phyloP scores from a whole-genome alignment of 2,888 invertebrate species.

The Syritta pipiens region DNA sequence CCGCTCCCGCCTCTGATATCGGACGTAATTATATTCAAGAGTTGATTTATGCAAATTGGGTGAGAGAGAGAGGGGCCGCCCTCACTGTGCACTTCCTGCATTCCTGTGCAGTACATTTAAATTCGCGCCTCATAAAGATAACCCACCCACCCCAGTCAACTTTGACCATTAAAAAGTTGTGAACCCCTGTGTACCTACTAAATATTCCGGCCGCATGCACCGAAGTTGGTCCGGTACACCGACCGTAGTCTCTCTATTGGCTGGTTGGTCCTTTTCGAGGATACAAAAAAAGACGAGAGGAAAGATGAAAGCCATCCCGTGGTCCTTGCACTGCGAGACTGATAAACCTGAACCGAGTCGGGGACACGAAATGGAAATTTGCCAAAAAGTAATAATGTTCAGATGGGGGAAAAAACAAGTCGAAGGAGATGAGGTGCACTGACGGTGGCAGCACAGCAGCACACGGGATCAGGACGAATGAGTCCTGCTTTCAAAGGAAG shows the following conservation, averaged over 20 bases:
- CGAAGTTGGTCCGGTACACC: constrained; percentile 39
- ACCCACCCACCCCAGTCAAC: constrained; percentile 13
- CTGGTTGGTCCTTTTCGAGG: constrained; percentile 38
- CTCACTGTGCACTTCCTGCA: constrained; percentile 56
- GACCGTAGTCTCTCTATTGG: not conserved
- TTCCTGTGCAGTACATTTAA: constrained; percentile 38
- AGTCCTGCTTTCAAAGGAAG: too few species aligned
- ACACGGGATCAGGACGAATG: too few species aligned
- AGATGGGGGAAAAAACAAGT: constrained; percentile 12
- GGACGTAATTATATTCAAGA: constrained; percentile 54
- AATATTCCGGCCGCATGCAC: constrained; percentile 62
- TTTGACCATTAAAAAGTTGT: constrained; percentile 68
- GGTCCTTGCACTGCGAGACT: constrained; percentile 2
- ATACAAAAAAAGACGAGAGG: constrained; percentile 4
- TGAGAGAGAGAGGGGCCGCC: constrained; percentile 7
- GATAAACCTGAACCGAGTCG: constrained; percentile 29
- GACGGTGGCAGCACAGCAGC: too few species aligned
- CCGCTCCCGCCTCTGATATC: constrained; percentile 59
- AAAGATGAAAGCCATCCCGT: constrained; percentile 1
- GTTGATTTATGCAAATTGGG: constrained; percentile 66
- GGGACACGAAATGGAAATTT: constrained; percentile 64
- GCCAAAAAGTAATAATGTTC: constrained; percentile 62
- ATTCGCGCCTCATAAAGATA: constrained; percentile 38
- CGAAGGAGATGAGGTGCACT: not conserved
- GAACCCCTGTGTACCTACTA: constrained; percentile 61